phyloP scores from a whole-genome alignment of 2,113 vertebrate genomes.

The Monarcha castaneiventris region DNA sequence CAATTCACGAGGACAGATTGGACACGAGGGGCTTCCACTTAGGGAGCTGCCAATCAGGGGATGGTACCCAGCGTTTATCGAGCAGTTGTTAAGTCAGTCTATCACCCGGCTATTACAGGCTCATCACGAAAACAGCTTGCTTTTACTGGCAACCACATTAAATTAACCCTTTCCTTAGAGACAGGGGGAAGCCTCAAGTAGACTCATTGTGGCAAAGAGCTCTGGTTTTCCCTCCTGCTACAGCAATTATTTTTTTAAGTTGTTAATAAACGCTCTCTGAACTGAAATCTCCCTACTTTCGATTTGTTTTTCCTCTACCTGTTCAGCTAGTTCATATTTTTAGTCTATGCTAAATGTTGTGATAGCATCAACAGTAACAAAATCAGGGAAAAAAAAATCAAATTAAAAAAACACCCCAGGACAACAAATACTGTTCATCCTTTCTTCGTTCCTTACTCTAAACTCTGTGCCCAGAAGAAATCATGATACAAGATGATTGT shows the following conservation, averaged over 20 bases:
- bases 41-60: not conserved
- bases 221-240: not conserved
- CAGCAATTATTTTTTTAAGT: not conserved
- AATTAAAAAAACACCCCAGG: fast-evolving
- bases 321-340: not conserved
- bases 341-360: fast-evolving
- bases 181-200: not conserved
- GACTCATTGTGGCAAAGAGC: not conserved
- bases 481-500: fast-evolving
- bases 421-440: not conserved
- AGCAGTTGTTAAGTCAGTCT: slow-evolving; percentile 23
- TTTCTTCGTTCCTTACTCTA: not conserved
- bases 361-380: not conserved
- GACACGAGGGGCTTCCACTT: slow-evolving; percentile 29
- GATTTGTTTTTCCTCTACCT: not conserved
- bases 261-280: not conserved
- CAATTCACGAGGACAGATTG: slow-evolving; percentile 31
- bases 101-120: not conserved
- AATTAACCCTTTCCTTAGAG: slow-evolving; percentile 38
- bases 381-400: not conserved
- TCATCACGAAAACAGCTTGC: not conserved
- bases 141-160: not conserved
- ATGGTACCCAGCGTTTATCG: not conserved
- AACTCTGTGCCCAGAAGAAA: not conserved
- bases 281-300: not conserved